Evolutionary conservation across 2,797 vertebrate genomes (phyloP).

Genomic region (Cercopithecus petaurista): DNA sequence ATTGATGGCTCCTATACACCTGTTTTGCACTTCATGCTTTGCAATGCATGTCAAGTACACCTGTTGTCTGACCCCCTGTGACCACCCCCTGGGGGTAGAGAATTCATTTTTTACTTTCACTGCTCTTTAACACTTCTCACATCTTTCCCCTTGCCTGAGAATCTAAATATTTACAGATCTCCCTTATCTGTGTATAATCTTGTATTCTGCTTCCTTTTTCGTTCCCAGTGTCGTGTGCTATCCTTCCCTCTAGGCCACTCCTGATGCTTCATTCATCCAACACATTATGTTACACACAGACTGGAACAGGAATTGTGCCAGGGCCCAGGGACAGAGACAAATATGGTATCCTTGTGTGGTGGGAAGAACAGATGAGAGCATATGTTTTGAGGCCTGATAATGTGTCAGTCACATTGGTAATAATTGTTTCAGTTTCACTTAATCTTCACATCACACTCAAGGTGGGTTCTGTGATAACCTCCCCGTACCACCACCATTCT

Average conservation of each 20-base stretch:
- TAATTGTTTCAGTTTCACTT: neutral
- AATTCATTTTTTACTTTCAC: neutral
- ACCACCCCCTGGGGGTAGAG: neutral
- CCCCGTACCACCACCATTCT: neutral
- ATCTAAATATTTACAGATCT: conserved; percentile 36
- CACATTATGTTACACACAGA: neutral
- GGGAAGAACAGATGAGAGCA: neutral
- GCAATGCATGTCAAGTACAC: neutral
- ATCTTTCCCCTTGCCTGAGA: neutral
- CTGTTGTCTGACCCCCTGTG: neutral
- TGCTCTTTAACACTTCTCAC: neutral
- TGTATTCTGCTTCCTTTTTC: neutral
- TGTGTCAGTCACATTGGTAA: neutral
- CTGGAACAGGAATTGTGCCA: neutral
- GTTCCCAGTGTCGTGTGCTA: neutral
- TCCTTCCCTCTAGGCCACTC: neutral
- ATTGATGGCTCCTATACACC: neutral
- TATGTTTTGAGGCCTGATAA: neutral
- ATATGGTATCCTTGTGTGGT: neutral
- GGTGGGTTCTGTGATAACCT: neutral
- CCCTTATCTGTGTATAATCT: neutral
- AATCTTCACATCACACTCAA: neutral
- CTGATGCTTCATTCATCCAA: neutral
- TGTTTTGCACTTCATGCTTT: conserved; percentile 29
- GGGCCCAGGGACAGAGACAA: neutral